Evolutionary conservation across 1,140 invertebrate species (phyloP).

Genomic region (Sesamia nonagrioides): DNA sequence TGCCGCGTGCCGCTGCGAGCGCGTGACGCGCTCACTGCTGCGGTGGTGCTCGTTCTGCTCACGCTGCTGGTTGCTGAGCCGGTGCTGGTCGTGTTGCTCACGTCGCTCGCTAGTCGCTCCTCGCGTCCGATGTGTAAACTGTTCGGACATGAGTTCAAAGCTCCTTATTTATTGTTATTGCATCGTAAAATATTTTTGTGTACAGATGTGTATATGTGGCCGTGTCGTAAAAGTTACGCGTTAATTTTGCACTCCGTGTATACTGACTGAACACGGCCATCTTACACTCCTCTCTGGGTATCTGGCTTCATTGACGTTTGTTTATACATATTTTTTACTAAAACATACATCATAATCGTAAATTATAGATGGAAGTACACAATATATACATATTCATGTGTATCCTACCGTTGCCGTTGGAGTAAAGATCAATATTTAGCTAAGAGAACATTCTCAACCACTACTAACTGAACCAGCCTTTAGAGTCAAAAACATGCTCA

Average conservation of each 20-base stretch:
- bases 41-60: background rate
- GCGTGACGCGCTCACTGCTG: too few species aligned
- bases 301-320: slow-evolving; percentile 13
- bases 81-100: background rate
- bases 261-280: background rate
- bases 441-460: too few species aligned
- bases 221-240: slow-evolving; percentile 49
- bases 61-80: background rate
- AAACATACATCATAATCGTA: slow-evolving; percentile 4
- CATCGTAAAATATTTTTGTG: slow-evolving; percentile 63
- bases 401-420: too few species aligned
- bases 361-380: background rate
- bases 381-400: too few species aligned
- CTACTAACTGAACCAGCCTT: too few species aligned
- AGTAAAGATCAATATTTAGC: too few species aligned
- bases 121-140: slow-evolving; percentile 33
- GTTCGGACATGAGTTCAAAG: slow-evolving; percentile 55
- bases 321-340: slow-evolving; percentile 12
- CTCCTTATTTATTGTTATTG: slow-evolving; percentile 63
- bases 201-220: slow-evolving; percentile 40
- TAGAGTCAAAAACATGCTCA: too few species aligned
- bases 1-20: slow-evolving; percentile 54
- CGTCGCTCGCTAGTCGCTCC: slow-evolving; percentile 18
- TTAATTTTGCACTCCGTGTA: slow-evolving; percentile 41
- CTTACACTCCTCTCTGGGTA: slow-evolving; percentile 8